phyloP scores from a whole-genome alignment of 1,140 invertebrate genomes.

The Magallana ariakensis region DNA sequence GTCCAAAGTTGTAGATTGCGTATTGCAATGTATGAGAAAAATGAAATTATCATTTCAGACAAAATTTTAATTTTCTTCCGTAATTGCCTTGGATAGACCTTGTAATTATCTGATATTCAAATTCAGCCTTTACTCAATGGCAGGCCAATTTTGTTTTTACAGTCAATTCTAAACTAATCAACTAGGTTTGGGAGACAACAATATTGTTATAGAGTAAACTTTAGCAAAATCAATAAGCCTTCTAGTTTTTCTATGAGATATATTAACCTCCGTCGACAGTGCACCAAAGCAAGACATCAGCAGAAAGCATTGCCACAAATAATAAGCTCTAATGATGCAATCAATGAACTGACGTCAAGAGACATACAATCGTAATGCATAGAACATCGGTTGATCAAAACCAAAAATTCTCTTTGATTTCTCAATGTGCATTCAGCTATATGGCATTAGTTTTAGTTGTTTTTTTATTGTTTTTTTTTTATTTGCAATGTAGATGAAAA shows the following conservation, averaged over 20 bases:
- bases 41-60: no score
- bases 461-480: no score
- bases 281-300: neutral
- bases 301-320: constrained; percentile 8
- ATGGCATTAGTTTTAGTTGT: no score
- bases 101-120: neutral
- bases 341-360: constrained; percentile 21
- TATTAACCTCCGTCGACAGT: neutral
- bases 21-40: no score
- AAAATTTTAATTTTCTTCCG: no score
- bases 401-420: neutral
- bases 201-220: neutral
- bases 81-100: neutral
- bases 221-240: constrained; percentile 16
- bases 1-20: no score
- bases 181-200: constrained; percentile 14
- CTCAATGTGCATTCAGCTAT: no score
- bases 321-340: constrained; percentile 17
- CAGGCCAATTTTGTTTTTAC: neutral
- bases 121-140: neutral
- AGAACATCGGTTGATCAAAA: neutral
- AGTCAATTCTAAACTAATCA: constrained; percentile 24
- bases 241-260: constrained; percentile 15
- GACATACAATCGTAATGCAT: neutral
- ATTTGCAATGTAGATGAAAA: no score